Evolutionary conservation across 2,113 vertebrate species (phyloP).

Genomic region (Perca fluviatilis): DNA sequence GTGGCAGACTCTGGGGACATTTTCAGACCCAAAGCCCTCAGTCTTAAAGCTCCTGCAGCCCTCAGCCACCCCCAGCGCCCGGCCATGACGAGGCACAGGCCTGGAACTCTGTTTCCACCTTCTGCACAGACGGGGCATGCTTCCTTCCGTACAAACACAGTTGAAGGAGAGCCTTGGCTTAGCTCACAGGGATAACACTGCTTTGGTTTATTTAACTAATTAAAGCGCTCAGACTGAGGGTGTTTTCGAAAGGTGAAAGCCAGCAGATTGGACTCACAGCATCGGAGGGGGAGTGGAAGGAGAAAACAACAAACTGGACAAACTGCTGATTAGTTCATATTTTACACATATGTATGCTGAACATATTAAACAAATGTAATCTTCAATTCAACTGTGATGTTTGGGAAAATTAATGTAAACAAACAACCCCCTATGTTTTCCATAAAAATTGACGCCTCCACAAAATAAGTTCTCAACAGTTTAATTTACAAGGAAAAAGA

Average conservation of each 20-base stretch:
- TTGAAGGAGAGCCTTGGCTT: conserved; percentile 61
- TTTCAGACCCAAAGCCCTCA: conserved; percentile 55
- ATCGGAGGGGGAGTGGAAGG: not conserved
- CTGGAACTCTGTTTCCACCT: conserved; percentile 67
- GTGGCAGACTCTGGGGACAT: conserved; percentile 72
- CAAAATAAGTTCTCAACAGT: not conserved
- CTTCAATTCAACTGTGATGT: not conserved
- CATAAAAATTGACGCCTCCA: not conserved
- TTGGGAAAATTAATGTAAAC: not conserved
- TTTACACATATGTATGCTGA: not conserved
- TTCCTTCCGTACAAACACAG: conserved; percentile 72
- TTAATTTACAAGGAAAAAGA: not conserved
- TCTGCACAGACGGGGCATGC: conserved; percentile 59
- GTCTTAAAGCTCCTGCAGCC: conserved; percentile 54
- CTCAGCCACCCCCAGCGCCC: conserved; percentile 40
- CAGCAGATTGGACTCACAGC: conserved; percentile 39
- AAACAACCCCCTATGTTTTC: not conserved
- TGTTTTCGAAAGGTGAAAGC: conserved; percentile 45
- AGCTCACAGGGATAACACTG: conserved; percentile 58
- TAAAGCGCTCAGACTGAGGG: conserved; percentile 68
- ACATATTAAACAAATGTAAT: not conserved
- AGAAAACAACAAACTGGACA: conserved; percentile 34
- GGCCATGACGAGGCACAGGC: conserved; percentile 70
- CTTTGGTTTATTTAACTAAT: conserved; percentile 79
- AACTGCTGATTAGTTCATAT: conserved; percentile 2